These are phyloP conservation scores for Atethmia centrago DNA, from an alignment of 2,888 invertebrate genomes.

Conservation along the genomic window DNA sequence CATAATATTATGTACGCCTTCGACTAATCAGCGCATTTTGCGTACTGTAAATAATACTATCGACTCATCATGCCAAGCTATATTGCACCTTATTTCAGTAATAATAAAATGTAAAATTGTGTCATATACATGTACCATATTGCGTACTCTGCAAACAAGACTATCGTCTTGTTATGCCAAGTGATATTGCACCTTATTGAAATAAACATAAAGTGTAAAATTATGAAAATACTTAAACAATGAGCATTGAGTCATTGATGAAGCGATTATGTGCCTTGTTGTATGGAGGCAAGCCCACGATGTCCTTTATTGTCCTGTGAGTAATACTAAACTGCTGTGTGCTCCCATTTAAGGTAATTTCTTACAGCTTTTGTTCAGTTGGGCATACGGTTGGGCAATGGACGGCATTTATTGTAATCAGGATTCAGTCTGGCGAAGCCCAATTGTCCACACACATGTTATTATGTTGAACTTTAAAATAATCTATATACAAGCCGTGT, in stretches of 20 bases:
- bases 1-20: conserved; percentile 21
- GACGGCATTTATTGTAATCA: no score
- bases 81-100: background rate
- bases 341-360: conserved; percentile 26
- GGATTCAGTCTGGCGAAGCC: background rate
- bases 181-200: background rate
- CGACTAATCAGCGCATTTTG: conserved; percentile 11
- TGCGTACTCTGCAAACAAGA: background rate
- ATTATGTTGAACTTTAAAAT: background rate
- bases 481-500: background rate
- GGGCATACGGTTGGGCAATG: background rate
- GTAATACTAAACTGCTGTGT: conserved; percentile 14
- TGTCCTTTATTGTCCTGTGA: conserved; percentile 20
- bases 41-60: background rate
- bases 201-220: background rate
- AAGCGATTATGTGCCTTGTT: conserved; percentile 23
- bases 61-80: background rate
- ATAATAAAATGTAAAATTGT: background rate
- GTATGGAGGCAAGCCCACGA: conserved; percentile 38
- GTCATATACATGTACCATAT: background rate
- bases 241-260: conserved; percentile 38
- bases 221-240: conserved; percentile 3
- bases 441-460: background rate
- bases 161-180: background rate
- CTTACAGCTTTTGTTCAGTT: background rate